Percentiles rank a stretch among this genome's conserved stretches.
phyloP scores from a whole-genome alignment of 2,888 invertebrate species.

The Odontomyia ornata region DNA sequence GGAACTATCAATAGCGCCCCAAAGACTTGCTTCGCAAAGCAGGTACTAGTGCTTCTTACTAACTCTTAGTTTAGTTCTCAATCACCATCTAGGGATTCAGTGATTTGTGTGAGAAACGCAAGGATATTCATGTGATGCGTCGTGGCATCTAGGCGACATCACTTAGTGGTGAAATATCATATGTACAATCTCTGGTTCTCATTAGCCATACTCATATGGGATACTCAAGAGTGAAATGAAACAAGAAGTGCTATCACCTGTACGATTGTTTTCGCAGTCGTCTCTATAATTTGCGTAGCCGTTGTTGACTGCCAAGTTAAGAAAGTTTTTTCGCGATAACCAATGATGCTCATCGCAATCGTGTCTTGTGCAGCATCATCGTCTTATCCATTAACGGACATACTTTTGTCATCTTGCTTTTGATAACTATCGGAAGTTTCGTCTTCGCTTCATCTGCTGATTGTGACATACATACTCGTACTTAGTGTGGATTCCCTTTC shows the following conservation, averaged over 20 bases:
- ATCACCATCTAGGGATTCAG: background rate
- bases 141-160: background rate
- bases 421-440: constrained; percentile 37
- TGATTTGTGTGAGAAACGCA: background rate
- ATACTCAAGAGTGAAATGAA: constrained; percentile 41
- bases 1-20: constrained; percentile 12
- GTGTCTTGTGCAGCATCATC: background rate
- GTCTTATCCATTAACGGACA: constrained; percentile 3
- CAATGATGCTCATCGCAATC: background rate
- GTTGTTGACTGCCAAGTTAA: constrained; percentile 25
- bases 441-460: background rate
- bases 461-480: background rate
- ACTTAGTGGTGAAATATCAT: background rate
- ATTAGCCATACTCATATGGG: constrained; percentile 39
- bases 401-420: constrained; percentile 5
- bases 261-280: background rate
- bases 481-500: constrained; percentile 4
- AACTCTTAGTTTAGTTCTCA: background rate
- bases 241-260: constrained; percentile 35
- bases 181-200: constrained; percentile 27
- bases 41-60: background rate
- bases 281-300: constrained; percentile 17
- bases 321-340: constrained; percentile 34
- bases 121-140: background rate
- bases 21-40: constrained; percentile 28